Percentiles rank a stretch among this genome's conserved stretches.
These are phyloP conservation scores for Drosophila gaucha DNA, from an alignment of 2,888 invertebrate genomes.

Conservation along the genomic window DNA sequence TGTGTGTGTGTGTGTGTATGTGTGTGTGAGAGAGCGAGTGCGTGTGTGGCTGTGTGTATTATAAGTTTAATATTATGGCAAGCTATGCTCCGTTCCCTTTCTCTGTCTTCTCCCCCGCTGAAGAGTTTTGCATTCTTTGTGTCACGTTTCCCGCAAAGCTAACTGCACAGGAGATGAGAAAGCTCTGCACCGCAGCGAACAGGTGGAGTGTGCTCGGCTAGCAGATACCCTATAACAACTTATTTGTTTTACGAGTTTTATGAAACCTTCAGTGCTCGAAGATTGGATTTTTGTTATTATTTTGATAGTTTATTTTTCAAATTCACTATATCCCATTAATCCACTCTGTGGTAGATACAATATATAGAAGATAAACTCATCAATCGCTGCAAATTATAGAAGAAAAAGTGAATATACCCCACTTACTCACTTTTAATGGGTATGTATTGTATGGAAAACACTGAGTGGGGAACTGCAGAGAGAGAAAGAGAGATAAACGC, in stretches of 20 bases:
- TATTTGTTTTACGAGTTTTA: not conserved
- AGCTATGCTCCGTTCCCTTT: constrained; percentile 3
- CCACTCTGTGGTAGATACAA: too few relatives aligned
- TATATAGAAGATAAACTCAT: not conserved
- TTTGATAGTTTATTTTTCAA: too few relatives aligned
- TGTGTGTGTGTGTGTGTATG: constrained; percentile 17
- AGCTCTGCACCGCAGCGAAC: constrained; percentile 27
- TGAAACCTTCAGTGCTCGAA: too few relatives aligned
- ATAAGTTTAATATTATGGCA: constrained; percentile 66
- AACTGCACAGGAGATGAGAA: constrained; percentile 40
- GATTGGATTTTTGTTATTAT: too few relatives aligned
- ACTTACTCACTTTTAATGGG: not conserved
- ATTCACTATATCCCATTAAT: too few relatives aligned
- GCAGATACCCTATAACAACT: constrained; percentile 1
- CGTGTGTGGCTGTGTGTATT: constrained; percentile 32
- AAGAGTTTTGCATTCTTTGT: constrained; percentile 78
- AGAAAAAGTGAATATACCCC: not conserved
- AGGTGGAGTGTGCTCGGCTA: not conserved
- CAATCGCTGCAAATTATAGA: not conserved
- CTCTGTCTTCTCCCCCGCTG: constrained; percentile 16
- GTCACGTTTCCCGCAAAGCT: constrained; percentile 62
- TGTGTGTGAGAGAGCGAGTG: too few relatives aligned
- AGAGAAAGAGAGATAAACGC: not conserved
- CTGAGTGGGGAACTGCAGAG: not conserved
- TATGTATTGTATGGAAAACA: constrained; percentile 13